Conservation (phyloP, 2,113 vertebrate genomes). For the Halichoeres trimaculatus region DNA sequence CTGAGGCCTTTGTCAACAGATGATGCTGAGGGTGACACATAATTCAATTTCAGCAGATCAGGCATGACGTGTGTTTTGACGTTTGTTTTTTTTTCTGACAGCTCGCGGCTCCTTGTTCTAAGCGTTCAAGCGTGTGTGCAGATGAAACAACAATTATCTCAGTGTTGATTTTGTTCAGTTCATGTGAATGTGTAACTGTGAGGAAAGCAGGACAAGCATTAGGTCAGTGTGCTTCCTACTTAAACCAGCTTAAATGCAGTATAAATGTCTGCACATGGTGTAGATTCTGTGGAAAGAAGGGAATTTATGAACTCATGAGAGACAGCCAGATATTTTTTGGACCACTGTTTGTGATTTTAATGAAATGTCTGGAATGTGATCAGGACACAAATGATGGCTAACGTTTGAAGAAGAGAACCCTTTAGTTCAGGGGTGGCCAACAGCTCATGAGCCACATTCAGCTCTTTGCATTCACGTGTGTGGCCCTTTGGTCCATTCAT, state of each 20-base stretch:
- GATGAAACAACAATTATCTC: constrained; percentile 33
- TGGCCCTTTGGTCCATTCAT: too few species aligned
- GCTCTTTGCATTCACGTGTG: too few species aligned
- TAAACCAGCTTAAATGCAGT: constrained; percentile 17
- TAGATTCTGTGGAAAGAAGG: too few species aligned
- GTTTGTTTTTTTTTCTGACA: constrained; percentile 52
- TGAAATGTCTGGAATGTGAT: too few species aligned
- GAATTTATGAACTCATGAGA: too few species aligned
- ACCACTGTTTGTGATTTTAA: too few species aligned
- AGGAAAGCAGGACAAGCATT: constrained; percentile 23
- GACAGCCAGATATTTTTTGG: too few species aligned
- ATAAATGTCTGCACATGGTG: too few species aligned
- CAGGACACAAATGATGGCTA: too few species aligned
- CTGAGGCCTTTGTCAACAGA: constrained; percentile 69
- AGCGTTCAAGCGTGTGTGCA: constrained; percentile 19
- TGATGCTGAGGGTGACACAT: constrained; percentile 48
- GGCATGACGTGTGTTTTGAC: constrained; percentile 62
- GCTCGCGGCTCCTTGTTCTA: constrained; percentile 15
- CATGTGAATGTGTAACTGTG: constrained; percentile 7
- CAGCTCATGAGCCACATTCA: too few species aligned
- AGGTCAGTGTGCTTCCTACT: constrained; percentile 33
- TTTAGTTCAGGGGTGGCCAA: too few species aligned
- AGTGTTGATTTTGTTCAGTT: constrained; percentile 32
- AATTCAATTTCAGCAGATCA: constrained; percentile 66
- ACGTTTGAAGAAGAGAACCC: too few species aligned